A percentile compares a stretch with the other conserved stretches of the same genome.
phyloP scores from a whole-genome alignment of 2,888 invertebrate species.

The Cryptus armator region DNA sequence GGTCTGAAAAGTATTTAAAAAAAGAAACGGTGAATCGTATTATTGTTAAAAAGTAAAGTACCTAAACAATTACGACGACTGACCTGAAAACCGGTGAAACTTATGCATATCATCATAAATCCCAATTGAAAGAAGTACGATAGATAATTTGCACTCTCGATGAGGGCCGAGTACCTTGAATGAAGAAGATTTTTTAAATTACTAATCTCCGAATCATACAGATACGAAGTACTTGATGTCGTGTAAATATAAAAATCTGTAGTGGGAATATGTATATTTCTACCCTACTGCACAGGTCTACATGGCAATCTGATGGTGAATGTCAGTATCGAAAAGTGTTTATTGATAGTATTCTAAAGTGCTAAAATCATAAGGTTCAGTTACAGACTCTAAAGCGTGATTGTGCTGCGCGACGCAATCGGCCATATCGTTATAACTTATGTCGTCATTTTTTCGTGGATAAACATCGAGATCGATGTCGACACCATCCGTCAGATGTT shows the following conservation, averaged over 20 bases:
- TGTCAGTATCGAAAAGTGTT: not conserved
- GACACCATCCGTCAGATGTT: conserved; percentile 64
- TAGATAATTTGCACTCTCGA: conserved; percentile 71
- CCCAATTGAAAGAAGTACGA: conserved; percentile 76
- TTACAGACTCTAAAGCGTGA: conserved; percentile 62
- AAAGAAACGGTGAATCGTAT: not conserved
- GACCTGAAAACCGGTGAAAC: conserved; percentile 76
- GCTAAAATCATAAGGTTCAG: not conserved
- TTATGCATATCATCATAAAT: conserved; percentile 75
- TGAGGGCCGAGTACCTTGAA: conserved; percentile 70
- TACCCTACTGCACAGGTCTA: not conserved
- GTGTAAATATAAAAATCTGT: not conserved
- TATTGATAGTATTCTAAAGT: not conserved
- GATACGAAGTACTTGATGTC: not conserved
- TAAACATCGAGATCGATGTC: conserved; percentile 66
- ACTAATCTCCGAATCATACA: not conserved
- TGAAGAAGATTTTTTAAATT: not conserved
- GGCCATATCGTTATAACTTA: conserved; percentile 61
- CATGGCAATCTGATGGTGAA: not conserved
- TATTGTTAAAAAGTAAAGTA: not conserved
- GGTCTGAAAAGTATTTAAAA: conserved; percentile 46
- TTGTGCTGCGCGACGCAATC: conserved; percentile 71
- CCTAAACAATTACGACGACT: conserved; percentile 24
- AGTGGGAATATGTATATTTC: not conserved
- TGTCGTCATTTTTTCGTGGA: conserved; percentile 63